Evolutionary conservation across 2,797 vertebrate species (phyloP).

Genomic region (Catamblyrhynchus diadema): DNA sequence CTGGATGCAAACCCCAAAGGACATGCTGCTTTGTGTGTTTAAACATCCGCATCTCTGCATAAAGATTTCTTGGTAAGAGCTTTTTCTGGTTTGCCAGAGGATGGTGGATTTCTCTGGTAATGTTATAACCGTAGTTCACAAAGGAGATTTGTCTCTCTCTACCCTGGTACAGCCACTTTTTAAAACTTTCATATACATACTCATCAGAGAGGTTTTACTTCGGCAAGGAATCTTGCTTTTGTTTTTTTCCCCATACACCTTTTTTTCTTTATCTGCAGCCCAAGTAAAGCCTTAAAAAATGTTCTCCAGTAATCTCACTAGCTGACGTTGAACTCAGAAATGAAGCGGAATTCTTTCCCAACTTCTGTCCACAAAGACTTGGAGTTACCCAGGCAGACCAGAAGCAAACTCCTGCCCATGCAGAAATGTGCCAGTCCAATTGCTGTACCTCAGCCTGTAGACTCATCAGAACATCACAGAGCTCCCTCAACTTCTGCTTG

Average conservation of each 20-base stretch:
- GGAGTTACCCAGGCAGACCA: not conserved
- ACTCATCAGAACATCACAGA: not conserved
- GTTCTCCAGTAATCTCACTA: not conserved
- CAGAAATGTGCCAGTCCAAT: not conserved
- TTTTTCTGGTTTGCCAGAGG: not conserved
- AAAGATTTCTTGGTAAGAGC: not conserved
- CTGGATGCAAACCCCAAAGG: not conserved
- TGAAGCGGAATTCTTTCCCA: not conserved
- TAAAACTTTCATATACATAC: not conserved
- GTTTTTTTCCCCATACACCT: rapidly evolving
- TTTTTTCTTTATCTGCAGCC: not conserved
- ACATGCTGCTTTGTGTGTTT: rapidly evolving
- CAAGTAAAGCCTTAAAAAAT: not conserved
- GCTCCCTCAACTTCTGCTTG: not conserved
- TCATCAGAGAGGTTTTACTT: not conserved
- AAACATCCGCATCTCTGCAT: not conserved
- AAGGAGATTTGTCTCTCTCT: not conserved
- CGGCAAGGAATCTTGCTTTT: not conserved
- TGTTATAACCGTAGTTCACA: not conserved
- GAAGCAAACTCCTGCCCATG: not conserved
- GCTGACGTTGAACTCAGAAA: not conserved
- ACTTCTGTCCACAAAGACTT: not conserved
- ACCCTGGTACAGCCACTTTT: not conserved
- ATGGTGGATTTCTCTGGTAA: not conserved
- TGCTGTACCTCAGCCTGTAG: not conserved